Evolutionary conservation across 2,888 invertebrate species (phyloP).

Genomic region (Desoria tigrina): DNA sequence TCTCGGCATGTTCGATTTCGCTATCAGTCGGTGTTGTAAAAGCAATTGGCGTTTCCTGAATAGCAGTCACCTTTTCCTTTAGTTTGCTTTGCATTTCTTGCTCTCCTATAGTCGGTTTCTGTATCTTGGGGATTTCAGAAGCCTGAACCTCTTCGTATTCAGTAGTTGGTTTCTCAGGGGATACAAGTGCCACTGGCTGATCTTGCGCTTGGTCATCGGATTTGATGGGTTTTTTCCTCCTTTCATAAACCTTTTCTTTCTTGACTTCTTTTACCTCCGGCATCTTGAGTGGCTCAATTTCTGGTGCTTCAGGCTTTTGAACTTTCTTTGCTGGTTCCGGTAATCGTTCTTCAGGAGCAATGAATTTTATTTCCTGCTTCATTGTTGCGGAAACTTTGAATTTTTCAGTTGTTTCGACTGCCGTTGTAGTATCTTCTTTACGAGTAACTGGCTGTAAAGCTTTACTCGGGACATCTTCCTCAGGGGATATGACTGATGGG

Average conservation of each 20-base stretch:
- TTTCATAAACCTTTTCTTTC: background rate
- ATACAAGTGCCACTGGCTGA: conserved; percentile 6
- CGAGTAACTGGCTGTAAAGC: too few relatives aligned
- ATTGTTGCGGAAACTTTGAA: background rate
- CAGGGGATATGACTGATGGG: background rate
- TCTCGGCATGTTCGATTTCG: conserved; percentile 53
- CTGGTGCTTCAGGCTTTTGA: background rate
- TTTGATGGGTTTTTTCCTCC: too few relatives aligned
- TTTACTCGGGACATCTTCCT: background rate
- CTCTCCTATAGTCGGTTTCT: conserved; percentile 58
- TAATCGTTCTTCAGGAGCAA: background rate
- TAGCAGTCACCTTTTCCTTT: background rate
- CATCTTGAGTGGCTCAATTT: background rate
- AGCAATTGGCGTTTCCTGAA: background rate
- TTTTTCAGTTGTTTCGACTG: conserved; percentile 5
- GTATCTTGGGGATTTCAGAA: too few relatives aligned
- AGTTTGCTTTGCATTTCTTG: too few relatives aligned
- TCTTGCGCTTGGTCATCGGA: too few relatives aligned
- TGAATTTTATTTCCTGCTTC: conserved; percentile 1
- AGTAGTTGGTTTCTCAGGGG: too few relatives aligned
- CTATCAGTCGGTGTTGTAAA: conserved; percentile 25
- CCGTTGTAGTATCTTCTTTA: too few relatives aligned
- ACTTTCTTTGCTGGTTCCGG: background rate
- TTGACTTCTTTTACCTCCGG: background rate
- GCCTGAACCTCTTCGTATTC: too few relatives aligned